Conservation (phyloP, 2,113 vertebrate species). For the Tetraodon nigroviridis region DNA sequence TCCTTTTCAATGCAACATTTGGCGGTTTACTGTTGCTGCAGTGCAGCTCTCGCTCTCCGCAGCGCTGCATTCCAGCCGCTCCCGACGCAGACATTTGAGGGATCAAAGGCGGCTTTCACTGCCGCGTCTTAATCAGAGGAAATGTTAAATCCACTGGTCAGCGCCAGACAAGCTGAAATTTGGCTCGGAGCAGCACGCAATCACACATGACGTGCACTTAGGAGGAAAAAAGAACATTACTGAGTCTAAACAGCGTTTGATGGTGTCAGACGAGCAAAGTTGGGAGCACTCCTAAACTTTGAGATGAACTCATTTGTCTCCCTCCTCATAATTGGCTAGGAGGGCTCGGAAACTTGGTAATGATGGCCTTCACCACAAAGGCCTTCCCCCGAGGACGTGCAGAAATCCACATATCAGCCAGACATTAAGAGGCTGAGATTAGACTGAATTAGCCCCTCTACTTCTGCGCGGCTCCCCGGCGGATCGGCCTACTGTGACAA, state of each 20-base stretch:
- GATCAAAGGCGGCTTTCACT: conserved; percentile 76
- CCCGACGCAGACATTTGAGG: conserved; percentile 69
- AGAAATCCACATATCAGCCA: conserved; percentile 71
- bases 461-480: conserved; percentile 51
- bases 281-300: conserved; percentile 54
- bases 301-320: conserved; percentile 57
- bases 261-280: conserved; percentile 44
- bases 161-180: conserved; percentile 47
- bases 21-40: conserved; percentile 35
- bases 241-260: conserved; percentile 1
- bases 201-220: conserved; percentile 22
- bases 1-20: background rate
- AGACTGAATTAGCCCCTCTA: conserved; percentile 70
- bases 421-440: conserved; percentile 72
- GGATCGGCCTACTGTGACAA: conserved; percentile 62
- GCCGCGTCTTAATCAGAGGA: conserved; percentile 71
- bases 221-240: no score
- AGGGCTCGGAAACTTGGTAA: conserved; percentile 66
- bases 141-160: conserved; percentile 59
- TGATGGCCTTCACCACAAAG: conserved; percentile 72
- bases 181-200: conserved; percentile 35
- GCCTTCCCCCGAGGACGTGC: conserved; percentile 61
- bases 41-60: conserved; percentile 56
- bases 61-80: conserved; percentile 65
- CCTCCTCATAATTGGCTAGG: conserved; percentile 69